Evolutionary conservation across 2,113 vertebrate species (phyloP).

Genomic region (Paradisaea rubra): DNA sequence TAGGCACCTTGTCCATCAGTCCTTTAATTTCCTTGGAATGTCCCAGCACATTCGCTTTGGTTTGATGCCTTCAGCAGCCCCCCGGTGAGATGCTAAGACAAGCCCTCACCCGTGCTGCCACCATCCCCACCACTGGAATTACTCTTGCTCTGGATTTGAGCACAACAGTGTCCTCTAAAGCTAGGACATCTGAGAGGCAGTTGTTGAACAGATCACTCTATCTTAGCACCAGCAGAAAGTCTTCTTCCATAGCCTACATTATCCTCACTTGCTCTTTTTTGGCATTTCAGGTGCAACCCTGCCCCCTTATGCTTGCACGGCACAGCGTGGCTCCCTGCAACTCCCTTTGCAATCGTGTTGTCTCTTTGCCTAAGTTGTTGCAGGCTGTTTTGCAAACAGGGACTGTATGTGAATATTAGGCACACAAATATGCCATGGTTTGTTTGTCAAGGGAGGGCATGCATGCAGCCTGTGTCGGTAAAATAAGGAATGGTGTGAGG

Average conservation of each 20-base stretch:
- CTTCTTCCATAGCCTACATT: background rate
- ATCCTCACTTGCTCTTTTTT: constrained; percentile 7
- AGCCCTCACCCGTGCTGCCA: background rate
- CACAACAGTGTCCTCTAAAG: background rate
- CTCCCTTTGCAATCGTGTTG: background rate
- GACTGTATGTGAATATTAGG: background rate
- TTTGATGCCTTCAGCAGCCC: background rate
- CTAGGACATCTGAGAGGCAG: background rate
- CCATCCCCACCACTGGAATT: background rate
- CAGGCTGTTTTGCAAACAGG: background rate
- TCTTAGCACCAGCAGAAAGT: background rate
- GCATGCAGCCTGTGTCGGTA: background rate
- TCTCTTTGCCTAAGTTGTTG: background rate
- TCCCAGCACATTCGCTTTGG: background rate
- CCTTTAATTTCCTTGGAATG: background rate
- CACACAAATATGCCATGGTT: background rate
- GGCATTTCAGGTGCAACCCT: constrained; percentile 41
- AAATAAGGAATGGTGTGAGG: background rate
- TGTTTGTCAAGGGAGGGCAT: background rate
- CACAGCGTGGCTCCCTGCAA: background rate
- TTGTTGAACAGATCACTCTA: background rate
- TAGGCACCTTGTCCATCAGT: background rate
- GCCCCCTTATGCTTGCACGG: constrained; percentile 25
- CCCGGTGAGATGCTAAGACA: background rate
- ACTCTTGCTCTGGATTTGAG: background rate